A percentile compares a stretch with the other conserved stretches of the same genome.
Evolutionary conservation across 2,888 invertebrate genomes (phyloP).

Genomic region (Strigamia crassipes): DNA sequence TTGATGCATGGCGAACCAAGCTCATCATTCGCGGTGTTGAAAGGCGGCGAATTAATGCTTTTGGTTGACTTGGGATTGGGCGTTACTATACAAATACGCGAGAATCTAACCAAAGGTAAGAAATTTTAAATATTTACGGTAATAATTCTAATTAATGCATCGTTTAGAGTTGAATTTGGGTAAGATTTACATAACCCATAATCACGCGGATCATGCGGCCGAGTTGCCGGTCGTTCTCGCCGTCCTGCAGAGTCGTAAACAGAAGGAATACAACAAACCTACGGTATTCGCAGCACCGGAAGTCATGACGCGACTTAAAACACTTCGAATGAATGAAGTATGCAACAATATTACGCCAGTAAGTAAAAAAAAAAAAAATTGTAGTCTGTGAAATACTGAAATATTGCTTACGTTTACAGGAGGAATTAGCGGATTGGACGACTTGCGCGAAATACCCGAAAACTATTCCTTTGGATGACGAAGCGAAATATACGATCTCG

Average conservation of each 20-base stretch:
- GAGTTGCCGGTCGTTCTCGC: slow-evolving; percentile 48
- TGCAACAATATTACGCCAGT: not conserved
- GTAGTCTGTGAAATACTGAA: too few species aligned
- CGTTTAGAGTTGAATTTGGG: slow-evolving; percentile 34
- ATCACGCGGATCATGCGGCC: slow-evolving; percentile 50
- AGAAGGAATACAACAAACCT: not conserved
- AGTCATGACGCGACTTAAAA: slow-evolving; percentile 46
- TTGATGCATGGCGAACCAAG: slow-evolving; percentile 48
- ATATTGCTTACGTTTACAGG: slow-evolving; percentile 37
- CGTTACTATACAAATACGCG: slow-evolving; percentile 41
- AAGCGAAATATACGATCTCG: slow-evolving; percentile 46
- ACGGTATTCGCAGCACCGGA: slow-evolving; percentile 47
- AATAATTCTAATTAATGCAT: not conserved
- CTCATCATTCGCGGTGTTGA: slow-evolving; percentile 48
- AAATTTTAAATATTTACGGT: too few species aligned
- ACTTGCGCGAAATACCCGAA: slow-evolving; percentile 38
- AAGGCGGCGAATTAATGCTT: slow-evolving; percentile 46
- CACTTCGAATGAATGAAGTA: slow-evolving; percentile 45
- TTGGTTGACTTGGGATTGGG: slow-evolving; percentile 49
- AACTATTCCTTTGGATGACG: slow-evolving; percentile 32
- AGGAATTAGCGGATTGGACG: slow-evolving; percentile 45
- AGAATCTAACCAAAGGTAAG: slow-evolving; percentile 44
- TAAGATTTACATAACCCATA: slow-evolving; percentile 48
- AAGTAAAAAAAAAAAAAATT: not conserved
- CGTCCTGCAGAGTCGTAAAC: not conserved